These are phyloP conservation scores for Gallinago stenura DNA, from an alignment of 2,797 vertebrate species.

Conservation along the genomic window DNA sequence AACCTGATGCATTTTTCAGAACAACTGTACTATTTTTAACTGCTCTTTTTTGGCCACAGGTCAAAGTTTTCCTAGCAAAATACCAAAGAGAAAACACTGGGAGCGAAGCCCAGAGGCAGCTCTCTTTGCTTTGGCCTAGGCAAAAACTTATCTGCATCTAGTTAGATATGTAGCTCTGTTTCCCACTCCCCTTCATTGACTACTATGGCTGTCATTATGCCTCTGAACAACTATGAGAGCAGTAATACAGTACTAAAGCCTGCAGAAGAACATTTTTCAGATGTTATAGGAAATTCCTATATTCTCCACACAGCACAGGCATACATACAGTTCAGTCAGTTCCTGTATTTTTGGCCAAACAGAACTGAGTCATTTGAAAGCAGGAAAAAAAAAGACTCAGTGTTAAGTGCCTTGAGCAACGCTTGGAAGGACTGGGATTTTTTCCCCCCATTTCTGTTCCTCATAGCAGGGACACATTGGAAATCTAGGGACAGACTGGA, in stretches of 20 bases:
- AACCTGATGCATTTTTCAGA: constrained; percentile 76
- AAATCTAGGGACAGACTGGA: background rate
- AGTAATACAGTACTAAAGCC: background rate
- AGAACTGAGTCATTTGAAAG: constrained; percentile 75
- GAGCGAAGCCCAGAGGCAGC: constrained; percentile 67
- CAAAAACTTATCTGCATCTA: constrained; percentile 32
- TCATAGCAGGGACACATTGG: background rate
- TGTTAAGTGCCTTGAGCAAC: constrained; percentile 53
- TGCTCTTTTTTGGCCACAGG: constrained; percentile 76
- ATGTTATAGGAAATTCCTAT: constrained; percentile 59
- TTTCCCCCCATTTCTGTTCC: background rate
- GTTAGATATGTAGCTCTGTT: background rate
- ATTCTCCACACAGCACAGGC: constrained; percentile 38
- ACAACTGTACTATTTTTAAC: constrained; percentile 80
- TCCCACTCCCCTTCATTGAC: constrained; percentile 32
- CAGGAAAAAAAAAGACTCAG: background rate
- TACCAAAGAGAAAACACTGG: constrained; percentile 74
- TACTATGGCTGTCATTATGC: constrained; percentile 6
- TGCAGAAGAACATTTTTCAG: background rate
- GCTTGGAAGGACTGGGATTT: background rate
- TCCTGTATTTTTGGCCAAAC: constrained; percentile 75
- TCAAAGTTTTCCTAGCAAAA: constrained; percentile 80
- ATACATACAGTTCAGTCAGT: constrained; percentile 63
- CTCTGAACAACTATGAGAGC: background rate
- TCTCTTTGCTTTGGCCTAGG: constrained; percentile 57